These are phyloP conservation scores for Pseudomyrmex sp. DNA, from an alignment of 1,140 invertebrate species.

Conservation along the genomic window DNA sequence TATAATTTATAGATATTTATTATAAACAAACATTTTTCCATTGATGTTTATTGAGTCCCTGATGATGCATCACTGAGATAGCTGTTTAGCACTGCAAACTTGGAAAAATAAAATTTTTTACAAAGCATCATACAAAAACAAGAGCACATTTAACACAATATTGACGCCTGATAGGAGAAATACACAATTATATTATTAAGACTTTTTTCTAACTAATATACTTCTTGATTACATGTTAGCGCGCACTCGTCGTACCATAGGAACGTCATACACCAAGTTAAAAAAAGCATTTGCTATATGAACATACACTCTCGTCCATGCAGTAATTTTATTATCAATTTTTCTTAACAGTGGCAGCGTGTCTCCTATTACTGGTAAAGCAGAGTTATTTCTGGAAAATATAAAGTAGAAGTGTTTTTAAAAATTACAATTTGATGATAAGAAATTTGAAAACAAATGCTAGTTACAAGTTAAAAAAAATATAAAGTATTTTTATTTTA, in stretches of 20 bases:
- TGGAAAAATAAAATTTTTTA: too few species aligned
- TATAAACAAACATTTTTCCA: too few species aligned
- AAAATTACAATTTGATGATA: not conserved
- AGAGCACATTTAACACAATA: too few species aligned
- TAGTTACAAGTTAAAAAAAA: not conserved
- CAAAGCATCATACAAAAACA: too few species aligned
- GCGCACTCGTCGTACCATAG: conserved; percentile 80
- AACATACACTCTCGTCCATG: conserved; percentile 79
- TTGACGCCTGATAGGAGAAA: too few species aligned
- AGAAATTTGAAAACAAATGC: not conserved
- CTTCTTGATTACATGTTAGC: conserved; percentile 3
- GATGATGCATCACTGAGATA: too few species aligned
- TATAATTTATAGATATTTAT: too few species aligned
- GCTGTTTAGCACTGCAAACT: too few species aligned
- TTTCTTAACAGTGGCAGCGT: conserved; percentile 79
- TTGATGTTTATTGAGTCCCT: too few species aligned
- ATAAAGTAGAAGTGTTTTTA: not conserved
- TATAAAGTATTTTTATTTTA: not conserved
- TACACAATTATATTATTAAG: too few species aligned
- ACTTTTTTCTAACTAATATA: too few species aligned
- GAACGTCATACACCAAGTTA: conserved; percentile 83
- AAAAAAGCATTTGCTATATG: conserved; percentile 84
- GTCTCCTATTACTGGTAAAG: conserved; percentile 50
- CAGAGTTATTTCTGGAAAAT: conserved; percentile 62
- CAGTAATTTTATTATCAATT: conserved; percentile 80